Conservation (phyloP, 2,888 invertebrate species). For the Tricholauxania praeusta region DNA sequence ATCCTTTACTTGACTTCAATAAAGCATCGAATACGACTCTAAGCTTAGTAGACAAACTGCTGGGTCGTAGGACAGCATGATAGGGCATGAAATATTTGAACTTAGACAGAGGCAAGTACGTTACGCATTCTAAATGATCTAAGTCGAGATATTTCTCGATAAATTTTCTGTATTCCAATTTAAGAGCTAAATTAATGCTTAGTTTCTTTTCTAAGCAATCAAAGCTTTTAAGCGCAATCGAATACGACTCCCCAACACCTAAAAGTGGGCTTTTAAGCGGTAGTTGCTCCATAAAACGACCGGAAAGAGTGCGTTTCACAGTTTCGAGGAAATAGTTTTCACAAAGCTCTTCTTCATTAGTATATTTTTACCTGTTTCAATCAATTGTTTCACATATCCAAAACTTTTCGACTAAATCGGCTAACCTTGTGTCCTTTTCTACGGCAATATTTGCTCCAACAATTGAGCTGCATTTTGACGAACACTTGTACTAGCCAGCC, state of each 20-base stretch:
- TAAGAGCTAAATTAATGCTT: too few relatives aligned
- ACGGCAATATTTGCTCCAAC: background rate
- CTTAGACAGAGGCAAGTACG: background rate
- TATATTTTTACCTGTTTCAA: too few relatives aligned
- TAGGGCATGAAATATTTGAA: slow-evolving; percentile 30
- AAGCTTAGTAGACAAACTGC: slow-evolving; percentile 28
- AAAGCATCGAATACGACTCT: too few relatives aligned
- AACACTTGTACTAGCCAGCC: background rate
- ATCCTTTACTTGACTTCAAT: too few relatives aligned
- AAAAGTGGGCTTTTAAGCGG: too few relatives aligned
- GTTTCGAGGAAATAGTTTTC: slow-evolving; percentile 1
- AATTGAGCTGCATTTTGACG: background rate
- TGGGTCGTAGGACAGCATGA: slow-evolving; percentile 24
- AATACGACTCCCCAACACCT: too few relatives aligned
- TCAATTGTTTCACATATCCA: background rate
- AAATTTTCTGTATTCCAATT: background rate
- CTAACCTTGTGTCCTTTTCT: background rate
- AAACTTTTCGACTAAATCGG: background rate
- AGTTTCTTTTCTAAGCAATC: too few relatives aligned
- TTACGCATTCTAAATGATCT: slow-evolving; percentile 5
- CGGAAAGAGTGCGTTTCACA: background rate
- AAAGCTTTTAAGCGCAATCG: too few relatives aligned
- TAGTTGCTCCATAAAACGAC: too few relatives aligned
- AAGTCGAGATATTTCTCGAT: slow-evolving; percentile 4
- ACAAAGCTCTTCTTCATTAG: background rate